Base-by-base conservation (phyloP, 2,888 invertebrate genomes). In the Ochlodes sylvanus region DNA sequence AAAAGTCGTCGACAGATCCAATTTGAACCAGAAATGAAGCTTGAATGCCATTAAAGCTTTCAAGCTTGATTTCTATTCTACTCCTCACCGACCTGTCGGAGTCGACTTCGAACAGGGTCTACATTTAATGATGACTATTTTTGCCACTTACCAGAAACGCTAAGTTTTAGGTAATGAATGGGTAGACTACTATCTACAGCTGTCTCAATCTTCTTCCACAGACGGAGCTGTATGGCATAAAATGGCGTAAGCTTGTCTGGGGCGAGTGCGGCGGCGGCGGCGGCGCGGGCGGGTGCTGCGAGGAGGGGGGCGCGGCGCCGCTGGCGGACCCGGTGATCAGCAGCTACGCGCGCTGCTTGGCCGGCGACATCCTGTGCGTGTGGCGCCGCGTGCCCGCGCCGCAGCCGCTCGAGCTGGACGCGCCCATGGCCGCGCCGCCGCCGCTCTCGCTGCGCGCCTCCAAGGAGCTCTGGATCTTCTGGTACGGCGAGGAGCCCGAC, bases 381-480 rank as follows among this genome's bases (percentile, higher is more conserved):
- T 99, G 99, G 99, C 96, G 99, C 84, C 96, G 99, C 78, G 97
- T 98, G 76, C 92, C 95, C 75, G 92, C 94, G 70, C 93, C 94
- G 73, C 94, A 92, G 75, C 93, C 94, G 70, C 79, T 82, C 71
- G 89, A 90, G 82, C 78, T 87, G 75, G 88, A 88, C 86, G 94
- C 94, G 85, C 94, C 92, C 82, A 94, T 94, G 85, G 88, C 84
- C 78, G 87, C 91, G 73, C 95, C 95, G 83, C 96, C 96, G 84
- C 97, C 97, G 75, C 95, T 97, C 80, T 96, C 97, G 79, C 94
- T 97, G 79, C 95, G 96, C 86, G 96, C 97, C 83, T 96, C 97
- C 89, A 99, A 99, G 94, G 99, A 99, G 91, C 95, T 99, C 72
- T 99, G 99, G 99, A 97, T 99, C 89, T 99, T 99, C 94, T 99